Evolutionary conservation across 2,888 invertebrate genomes (phyloP), one percentile per base, ranked within the genome.

Genomic region (Drosophila koepferae): DNA sequence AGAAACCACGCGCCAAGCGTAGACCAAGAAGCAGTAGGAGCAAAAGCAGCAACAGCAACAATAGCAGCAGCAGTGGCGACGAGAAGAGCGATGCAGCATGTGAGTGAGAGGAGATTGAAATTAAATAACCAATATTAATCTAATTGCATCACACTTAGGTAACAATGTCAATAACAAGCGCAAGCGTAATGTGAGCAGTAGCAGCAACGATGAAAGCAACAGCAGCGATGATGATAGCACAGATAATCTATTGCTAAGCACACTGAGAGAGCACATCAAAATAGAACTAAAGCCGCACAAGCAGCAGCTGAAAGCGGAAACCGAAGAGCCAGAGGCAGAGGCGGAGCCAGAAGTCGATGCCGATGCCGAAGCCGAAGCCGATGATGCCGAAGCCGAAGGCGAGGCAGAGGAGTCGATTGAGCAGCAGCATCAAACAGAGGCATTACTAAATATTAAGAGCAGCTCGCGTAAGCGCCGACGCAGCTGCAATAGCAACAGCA

Each of bases 151-250:
- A 2, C 5, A 6, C 5, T 1, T 14, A 81, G 61, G 20, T 36
- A 31, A 34, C 12, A 44, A 38, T 9, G 43, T 53, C 40, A 54
- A 60, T 20, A 34, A 46, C 16, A 38, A 18, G 9, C 51, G 9
- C 18, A 23, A 23, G 6, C 28, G 28, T 28, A 38, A 23, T 40
- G 16, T 10, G n/a, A 59, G 53, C 36, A 68, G 41, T 44, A 51
- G 66, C 60, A 73, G 60, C 63, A 68, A 49, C 58, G 49, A 60
- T n/a, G 46, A 62, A 41, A 63, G 48, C 73, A 72, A 61, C 48
- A 62, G 61, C 61, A 75, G 58, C 34, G 86, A 80, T 23, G 77
- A 73, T 40, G 86, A 80, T 51, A 90, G 84, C 69, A 71, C 68
- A 0, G 80, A 70, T 10, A 84, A 85, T 28, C 34, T 89, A 3